A percentile compares a stretch with the other conserved stretches of the same genome.
phyloP scores from a whole-genome alignment of 2,888 invertebrate genomes.

The Laspeyria flexula region DNA sequence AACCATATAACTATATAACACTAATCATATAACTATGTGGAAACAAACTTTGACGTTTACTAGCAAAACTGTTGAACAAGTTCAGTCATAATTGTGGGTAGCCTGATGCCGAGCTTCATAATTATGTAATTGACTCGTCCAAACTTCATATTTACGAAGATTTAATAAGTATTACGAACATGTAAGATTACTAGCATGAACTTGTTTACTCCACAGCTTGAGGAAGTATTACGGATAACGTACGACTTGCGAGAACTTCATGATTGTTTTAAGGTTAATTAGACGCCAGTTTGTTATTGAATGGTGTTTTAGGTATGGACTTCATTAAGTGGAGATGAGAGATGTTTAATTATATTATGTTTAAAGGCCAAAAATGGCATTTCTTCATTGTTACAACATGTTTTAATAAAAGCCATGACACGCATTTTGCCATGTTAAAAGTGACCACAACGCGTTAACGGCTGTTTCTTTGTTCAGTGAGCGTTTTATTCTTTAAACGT shows the following conservation, averaged over 20 bases:
- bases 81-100: slow-evolving; percentile 34
- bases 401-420: too few species aligned
- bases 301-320: background rate
- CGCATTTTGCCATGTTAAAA: too few species aligned
- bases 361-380: too few species aligned
- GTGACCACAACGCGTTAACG: too few species aligned
- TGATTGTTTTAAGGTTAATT: slow-evolving; percentile 7
- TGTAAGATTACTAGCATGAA: slow-evolving; percentile 2
- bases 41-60: slow-evolving; percentile 39
- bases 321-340: background rate
- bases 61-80: slow-evolving; percentile 30
- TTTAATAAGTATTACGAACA: slow-evolving; percentile 2
- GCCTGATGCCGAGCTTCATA: slow-evolving; percentile 29
- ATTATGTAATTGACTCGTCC: slow-evolving; percentile 39
- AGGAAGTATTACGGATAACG: slow-evolving; percentile 2
- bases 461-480: too few species aligned
- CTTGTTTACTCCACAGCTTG: slow-evolving; percentile 5
- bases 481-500: too few species aligned
- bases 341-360: background rate
- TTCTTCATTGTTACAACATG: too few species aligned
- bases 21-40: slow-evolving; percentile 18
- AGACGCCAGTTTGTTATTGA: background rate
- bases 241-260: background rate
- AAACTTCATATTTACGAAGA: slow-evolving; percentile 14
- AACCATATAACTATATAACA: background rate